phyloP scores from a whole-genome alignment of 92 coral and sea anemone genomes.

The Phenganax marumi region DNA sequence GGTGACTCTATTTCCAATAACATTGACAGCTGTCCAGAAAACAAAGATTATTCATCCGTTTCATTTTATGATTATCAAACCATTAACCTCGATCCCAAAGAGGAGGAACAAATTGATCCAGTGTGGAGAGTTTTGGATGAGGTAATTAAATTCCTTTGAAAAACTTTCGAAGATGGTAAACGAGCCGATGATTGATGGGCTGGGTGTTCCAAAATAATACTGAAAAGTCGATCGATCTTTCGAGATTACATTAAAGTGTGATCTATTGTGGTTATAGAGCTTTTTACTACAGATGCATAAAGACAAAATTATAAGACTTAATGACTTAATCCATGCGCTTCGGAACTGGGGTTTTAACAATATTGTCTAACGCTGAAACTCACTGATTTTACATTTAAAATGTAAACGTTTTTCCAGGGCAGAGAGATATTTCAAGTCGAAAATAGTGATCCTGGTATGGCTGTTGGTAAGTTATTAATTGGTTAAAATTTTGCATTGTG shows the following conservation, averaged over 20 bases:
- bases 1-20: slow-evolving; percentile 18
- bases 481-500: no score
- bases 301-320: no score
- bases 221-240: no score
- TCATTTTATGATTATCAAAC: slow-evolving; percentile 44
- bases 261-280: no score
- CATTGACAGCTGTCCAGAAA: slow-evolving; percentile 29
- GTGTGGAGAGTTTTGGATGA: slow-evolving; percentile 74
- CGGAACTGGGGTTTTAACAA: no score
- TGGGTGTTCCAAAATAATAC: no score
- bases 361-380: background rate
- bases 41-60: slow-evolving; percentile 12
- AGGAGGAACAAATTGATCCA: slow-evolving; percentile 59
- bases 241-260: no score
- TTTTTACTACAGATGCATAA: no score
- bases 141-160: slow-evolving; percentile 51
- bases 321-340: no score
- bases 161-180: background rate
- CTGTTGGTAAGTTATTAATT: slow-evolving; percentile 75
- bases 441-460: slow-evolving; percentile 89
- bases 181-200: no score
- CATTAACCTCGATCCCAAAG: slow-evolving; percentile 60
- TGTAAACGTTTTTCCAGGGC: slow-evolving; percentile 58
- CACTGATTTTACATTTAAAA: background rate
- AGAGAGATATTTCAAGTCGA: slow-evolving; percentile 67